Evolutionary conservation across 1,140 invertebrate species (phyloP), one percentile per base, ranked within the genome.

Genomic region (Drosophila ogumai): DNA sequence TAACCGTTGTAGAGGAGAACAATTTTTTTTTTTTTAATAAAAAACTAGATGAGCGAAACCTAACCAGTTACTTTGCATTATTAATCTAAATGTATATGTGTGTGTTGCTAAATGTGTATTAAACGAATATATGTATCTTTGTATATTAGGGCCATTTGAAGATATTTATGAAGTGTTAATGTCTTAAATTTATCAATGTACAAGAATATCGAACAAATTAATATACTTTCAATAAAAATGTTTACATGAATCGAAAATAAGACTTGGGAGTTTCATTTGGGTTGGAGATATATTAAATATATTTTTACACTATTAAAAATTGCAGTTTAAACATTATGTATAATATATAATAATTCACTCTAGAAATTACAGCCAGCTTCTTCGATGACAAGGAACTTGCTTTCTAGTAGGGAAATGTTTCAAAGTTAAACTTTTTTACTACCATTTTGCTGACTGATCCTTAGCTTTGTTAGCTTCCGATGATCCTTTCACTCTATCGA

Each of bases 81-180:
- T 72, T 44, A 52, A 57, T 73, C 55, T 73, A 72, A 72, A 72
- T 86, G 75, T 82, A 79, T 73, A 78, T 87, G 80, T 90, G 75
- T 78, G 77, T 88, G 82, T 87, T 87, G 80, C 82, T 88, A 87
- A 80, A 88, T 88, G 84, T 88, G 84, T 87, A 79, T 76, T 67
- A 76, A 79, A 84, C 46, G 41, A 76, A 67, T 59, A 67, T 52
- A 57, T 79, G 61, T 68, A 50, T 67, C 56, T 68, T 66, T 69
- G 60, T 74, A 69, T 58, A 60, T 63, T 82, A 82, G 46, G 55
- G 44, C 55, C 61, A 73, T 55, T 65, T 67, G 50, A 77, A 71
- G 50, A 85, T 81, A 85, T 86, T 73, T 85, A 77, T 63, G 60
- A 69, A 81, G 69, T 74, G 64, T 86, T 85, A 65, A 81, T 71